Evolutionary conservation across 30 jellyfish, hydroid and myxozoan genomes (phyloP), one percentile per base, ranked within the genome.

Genomic region (Catostylus mosaicus): DNA sequence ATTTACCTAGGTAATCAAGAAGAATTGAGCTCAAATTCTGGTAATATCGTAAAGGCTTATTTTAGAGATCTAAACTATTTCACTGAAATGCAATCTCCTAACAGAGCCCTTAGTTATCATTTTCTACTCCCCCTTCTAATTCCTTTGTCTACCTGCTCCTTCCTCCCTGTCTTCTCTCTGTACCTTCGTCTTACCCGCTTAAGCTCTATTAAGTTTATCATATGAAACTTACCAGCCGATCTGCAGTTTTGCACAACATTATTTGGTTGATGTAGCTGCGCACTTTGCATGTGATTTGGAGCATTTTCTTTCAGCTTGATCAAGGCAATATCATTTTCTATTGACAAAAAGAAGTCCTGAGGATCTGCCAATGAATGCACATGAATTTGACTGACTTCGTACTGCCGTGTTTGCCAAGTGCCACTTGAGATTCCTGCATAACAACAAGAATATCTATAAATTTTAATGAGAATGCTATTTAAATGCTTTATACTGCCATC

Each of bases 301-400:
- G 69, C 81, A 26, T 66, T 43, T 12, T 27, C 73, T 27, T 29
- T 46, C 18, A 78, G 61, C 73, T 60, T 60, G 61, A 78, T 47
- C 34, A 78, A 67, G 33, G 89, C 89, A 61, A 78, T 65, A 23
- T 78, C 89, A 33, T 32, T 38, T 40, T 66, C 71, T 30, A 18
- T 36, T n/a, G 50, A 24, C 51, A 10, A 23, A 23, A 50, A 18
- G 26, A 50, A 10, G 63, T 50, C 63, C 63, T 27, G 27, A 50
- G 24, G 27, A 50, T 50, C 20, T 50, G 19, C 6, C 14, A 50
- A 10, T 50, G 63, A 16, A 16, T 50, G 63, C 20, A 16, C 24
- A 50, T 3, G 5, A 10, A 50, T 50, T 16, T 50, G 26, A 8
- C 63, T 40, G 14, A 75, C 86, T 3, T 19, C 62, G 35, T 62